A percentile compares a stretch with the other conserved stretches of the same genome.
phyloP scores from a whole-genome alignment of 2,888 invertebrate species.

The Ophioninae sp. region DNA sequence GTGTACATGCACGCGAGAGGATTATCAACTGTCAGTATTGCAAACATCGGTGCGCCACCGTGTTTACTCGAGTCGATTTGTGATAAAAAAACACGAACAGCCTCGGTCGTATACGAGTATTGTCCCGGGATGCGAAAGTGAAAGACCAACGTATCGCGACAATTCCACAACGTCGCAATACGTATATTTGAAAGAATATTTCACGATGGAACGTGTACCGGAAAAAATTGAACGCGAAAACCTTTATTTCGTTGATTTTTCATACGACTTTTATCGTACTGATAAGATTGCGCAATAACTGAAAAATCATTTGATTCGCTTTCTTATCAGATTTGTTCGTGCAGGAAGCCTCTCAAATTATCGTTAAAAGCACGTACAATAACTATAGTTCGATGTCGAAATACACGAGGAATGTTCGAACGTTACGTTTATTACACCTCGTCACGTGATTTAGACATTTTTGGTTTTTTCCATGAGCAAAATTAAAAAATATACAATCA shows the following conservation, averaged over 20 bases:
- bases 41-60: constrained; percentile 48
- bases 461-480: no score
- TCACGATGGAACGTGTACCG: background rate
- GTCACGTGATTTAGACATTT: background rate
- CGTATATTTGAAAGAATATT: background rate
- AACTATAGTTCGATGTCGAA: background rate
- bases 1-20: constrained; percentile 11
- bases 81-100: constrained; percentile 17
- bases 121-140: background rate
- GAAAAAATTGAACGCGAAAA: background rate
- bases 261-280: background rate
- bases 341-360: background rate
- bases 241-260: constrained; percentile 9
- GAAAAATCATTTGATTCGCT: background rate
- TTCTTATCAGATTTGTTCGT: constrained; percentile 14
- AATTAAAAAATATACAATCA: background rate
- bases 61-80: constrained; percentile 6
- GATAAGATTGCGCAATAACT: constrained; percentile 13
- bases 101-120: constrained; percentile 5
- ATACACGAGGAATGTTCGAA: no score
- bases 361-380: background rate
- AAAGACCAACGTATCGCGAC: background rate
- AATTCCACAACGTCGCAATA: constrained; percentile 5
- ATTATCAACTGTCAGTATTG: constrained; percentile 47
- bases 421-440: background rate